Conservation (phyloP, 2,888 invertebrate species). For the Scaptomyza tumidula region DNA sequence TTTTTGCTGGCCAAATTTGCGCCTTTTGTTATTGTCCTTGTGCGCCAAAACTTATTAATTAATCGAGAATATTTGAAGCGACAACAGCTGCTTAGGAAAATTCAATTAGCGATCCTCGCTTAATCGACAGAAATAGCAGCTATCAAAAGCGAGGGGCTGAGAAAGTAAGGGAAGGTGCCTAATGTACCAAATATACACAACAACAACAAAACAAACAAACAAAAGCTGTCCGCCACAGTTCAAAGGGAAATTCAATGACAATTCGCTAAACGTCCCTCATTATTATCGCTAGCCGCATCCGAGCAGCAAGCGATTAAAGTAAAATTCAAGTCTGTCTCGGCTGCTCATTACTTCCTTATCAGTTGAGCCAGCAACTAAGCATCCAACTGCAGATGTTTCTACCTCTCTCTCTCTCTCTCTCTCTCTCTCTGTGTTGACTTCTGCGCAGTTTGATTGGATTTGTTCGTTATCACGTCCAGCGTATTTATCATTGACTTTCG, state of each 20-base stretch:
- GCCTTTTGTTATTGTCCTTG: slow-evolving; percentile 30
- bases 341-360: slow-evolving; percentile 56
- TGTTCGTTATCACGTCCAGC: slow-evolving; percentile 54
- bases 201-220: slow-evolving; percentile 52
- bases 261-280: slow-evolving; percentile 61
- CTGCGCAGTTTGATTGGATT: slow-evolving; percentile 42
- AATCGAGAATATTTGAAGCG: slow-evolving; percentile 37
- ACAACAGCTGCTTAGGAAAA: slow-evolving; percentile 55
- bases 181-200: slow-evolving; percentile 61
- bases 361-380: slow-evolving; percentile 45
- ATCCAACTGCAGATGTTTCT: slow-evolving; percentile 7
- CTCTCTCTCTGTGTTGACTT: slow-evolving; percentile 54
- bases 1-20: background rate
- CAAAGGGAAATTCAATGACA: slow-evolving; percentile 77
- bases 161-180: slow-evolving; percentile 12
- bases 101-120: slow-evolving; percentile 67
- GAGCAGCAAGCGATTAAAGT: slow-evolving; percentile 61
- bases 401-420: background rate
- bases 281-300: slow-evolving; percentile 49
- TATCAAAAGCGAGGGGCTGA: background rate
- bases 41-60: slow-evolving; percentile 69
- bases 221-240: slow-evolving; percentile 45
- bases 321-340: slow-evolving; percentile 45
- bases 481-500: slow-evolving; percentile 61
- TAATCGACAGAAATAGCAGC: slow-evolving; percentile 12